Conservation (phyloP, 1,140 invertebrate genomes). For the Formica exsecta region DNA sequence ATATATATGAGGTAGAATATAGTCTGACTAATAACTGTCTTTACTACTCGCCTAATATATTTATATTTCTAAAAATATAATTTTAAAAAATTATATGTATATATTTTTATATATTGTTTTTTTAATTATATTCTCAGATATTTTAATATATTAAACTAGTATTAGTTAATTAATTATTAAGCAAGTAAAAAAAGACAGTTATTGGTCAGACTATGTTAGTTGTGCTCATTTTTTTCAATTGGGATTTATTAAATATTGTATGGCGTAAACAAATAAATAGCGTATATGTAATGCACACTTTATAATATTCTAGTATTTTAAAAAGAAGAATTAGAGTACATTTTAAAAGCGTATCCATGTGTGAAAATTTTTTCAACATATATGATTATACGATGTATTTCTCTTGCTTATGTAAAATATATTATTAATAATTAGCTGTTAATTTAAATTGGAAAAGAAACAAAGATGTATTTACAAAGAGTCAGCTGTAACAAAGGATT, state of each 20-base stretch:
- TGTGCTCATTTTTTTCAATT: no score
- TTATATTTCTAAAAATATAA: no score
- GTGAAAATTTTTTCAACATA: neutral
- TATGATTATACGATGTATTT: neutral
- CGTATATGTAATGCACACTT: no score
- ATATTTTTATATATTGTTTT: neutral
- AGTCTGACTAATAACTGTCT: no score
- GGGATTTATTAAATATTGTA: no score
- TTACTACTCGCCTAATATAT: no score
- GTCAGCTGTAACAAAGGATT: neutral
- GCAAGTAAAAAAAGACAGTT: neutral
- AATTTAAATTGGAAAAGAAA: neutral
- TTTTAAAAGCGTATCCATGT: neutral
- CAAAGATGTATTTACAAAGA: neutral
- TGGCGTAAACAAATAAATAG: no score
- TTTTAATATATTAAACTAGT: no score
- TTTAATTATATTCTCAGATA: neutral
- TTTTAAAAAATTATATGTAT: no score
- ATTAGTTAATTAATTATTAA: neutral
- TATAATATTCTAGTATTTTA: neutral
- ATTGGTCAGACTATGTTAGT: neutral
- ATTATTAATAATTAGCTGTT: slow-evolving; percentile 1
- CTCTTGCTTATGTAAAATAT: neutral
- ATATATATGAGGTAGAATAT: no score
- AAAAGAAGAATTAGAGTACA: neutral